A percentile compares a stretch with the other conserved stretches of the same genome.
Conservation (phyloP, 2,888 invertebrate species). For the Mycalesis mineus region DNA sequence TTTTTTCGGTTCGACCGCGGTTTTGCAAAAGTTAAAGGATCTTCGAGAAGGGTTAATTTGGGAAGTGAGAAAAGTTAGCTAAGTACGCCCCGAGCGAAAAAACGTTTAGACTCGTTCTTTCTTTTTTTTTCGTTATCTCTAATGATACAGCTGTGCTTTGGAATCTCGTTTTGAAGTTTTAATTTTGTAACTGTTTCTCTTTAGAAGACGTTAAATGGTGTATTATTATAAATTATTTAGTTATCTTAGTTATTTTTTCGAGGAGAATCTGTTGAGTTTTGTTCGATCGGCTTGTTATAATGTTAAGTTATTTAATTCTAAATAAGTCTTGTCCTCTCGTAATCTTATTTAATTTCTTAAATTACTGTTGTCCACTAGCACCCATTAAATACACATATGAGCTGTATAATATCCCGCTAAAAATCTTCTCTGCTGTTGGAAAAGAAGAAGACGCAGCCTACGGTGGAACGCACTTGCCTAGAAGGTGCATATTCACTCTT, state of each 20-base stretch:
- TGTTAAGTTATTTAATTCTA: no score
- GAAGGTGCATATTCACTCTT: no score
- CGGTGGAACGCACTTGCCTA: no score
- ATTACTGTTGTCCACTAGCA: no score
- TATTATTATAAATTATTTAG: background rate
- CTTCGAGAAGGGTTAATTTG: slow-evolving; percentile 27
- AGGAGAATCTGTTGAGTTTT: background rate
- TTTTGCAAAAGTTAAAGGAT: slow-evolving; percentile 23
- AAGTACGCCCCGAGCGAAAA: slow-evolving; percentile 19
- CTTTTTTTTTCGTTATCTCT: slow-evolving; percentile 8
- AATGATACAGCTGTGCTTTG: slow-evolving; percentile 16
- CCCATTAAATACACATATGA: no score
- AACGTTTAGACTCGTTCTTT: slow-evolving; percentile 12
- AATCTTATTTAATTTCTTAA: no score
- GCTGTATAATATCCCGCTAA: no score
- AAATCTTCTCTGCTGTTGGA: no score
- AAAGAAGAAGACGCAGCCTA: no score
- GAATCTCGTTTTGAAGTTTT: slow-evolving; percentile 11
- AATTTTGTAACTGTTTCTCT: slow-evolving; percentile 11
- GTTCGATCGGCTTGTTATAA: no score
- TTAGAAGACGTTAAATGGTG: background rate
- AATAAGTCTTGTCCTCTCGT: no score
- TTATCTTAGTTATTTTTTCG: background rate
- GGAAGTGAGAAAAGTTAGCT: slow-evolving; percentile 22
- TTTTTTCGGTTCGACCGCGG: slow-evolving; percentile 28